Evolutionary conservation across 2,888 invertebrate genomes (phyloP).

Genomic region (Trachelus stipa): DNA sequence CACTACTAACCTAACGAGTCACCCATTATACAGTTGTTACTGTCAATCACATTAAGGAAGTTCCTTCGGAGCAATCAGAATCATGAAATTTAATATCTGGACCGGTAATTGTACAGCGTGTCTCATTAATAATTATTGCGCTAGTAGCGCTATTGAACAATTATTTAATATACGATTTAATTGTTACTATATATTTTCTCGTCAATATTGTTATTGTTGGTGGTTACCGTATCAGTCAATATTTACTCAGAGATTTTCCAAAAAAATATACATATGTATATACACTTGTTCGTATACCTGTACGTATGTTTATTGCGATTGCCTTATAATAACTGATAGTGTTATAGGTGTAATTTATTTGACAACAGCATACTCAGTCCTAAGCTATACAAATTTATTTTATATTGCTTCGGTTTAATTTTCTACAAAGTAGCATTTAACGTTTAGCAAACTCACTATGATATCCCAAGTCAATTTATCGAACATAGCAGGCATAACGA

Average conservation of each 20-base stretch:
- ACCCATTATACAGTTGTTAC: slow-evolving; percentile 12
- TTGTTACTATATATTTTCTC: neutral
- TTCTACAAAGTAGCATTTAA: neutral
- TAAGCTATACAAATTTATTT: neutral
- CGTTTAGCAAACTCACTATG: neutral
- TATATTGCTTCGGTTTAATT: neutral
- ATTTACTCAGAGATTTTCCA: no score
- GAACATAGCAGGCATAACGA: neutral
- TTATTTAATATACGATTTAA: neutral
- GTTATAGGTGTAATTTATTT: neutral
- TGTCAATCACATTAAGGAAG: slow-evolving; percentile 17
- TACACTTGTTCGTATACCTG: no score
- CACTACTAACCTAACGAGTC: neutral
- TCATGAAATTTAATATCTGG: slow-evolving; percentile 4
- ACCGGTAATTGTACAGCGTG: neutral
- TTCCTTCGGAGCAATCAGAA: slow-evolving; percentile 7
- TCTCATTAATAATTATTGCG: neutral
- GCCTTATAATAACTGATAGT: no score
- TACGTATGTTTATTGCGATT: no score
- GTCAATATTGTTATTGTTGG: neutral
- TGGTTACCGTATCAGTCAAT: neutral
- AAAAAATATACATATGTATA: no score
- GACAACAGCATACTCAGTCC: neutral
- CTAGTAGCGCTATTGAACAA: neutral
- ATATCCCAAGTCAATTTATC: neutral